Percentiles rank a stretch among this genome's conserved stretches.
These are phyloP conservation scores for Acleris sparsana DNA, from an alignment of 2,888 invertebrate species.

Conservation along the genomic window DNA sequence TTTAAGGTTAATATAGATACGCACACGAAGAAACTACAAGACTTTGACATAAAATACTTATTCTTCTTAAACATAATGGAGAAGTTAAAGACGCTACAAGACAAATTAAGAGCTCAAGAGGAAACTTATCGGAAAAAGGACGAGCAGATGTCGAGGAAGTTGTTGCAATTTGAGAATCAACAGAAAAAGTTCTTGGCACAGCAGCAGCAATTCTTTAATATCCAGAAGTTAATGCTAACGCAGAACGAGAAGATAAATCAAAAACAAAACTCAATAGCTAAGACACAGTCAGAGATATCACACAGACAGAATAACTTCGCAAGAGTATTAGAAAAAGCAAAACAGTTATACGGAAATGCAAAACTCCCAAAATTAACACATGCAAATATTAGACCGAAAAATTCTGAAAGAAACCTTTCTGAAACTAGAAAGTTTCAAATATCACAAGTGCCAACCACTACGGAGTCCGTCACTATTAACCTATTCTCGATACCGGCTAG, in stretches of 20 bases:
- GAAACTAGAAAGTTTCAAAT: slow-evolving; percentile 35
- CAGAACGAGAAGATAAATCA: slow-evolving; percentile 72
- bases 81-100: slow-evolving; percentile 55
- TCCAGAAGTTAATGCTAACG: slow-evolving; percentile 68
- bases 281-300: slow-evolving; percentile 71
- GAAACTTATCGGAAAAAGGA: slow-evolving; percentile 57
- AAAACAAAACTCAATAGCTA: slow-evolving; percentile 68
- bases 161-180: slow-evolving; percentile 67
- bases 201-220: slow-evolving; percentile 69
- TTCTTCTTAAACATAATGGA: slow-evolving; percentile 56
- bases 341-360: slow-evolving; percentile 57
- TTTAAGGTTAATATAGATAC: slow-evolving; percentile 54
- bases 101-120: slow-evolving; percentile 52
- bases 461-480: slow-evolving; percentile 68
- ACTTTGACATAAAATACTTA: slow-evolving; percentile 64
- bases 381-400: slow-evolving; percentile 25
- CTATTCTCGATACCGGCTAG: slow-evolving; percentile 63
- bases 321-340: slow-evolving; percentile 67
- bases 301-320: slow-evolving; percentile 71
- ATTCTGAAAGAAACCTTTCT: not conserved
- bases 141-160: slow-evolving; percentile 56
- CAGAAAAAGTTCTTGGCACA: slow-evolving; percentile 71
- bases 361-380: slow-evolving; percentile 40
- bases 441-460: slow-evolving; percentile 43
- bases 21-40: slow-evolving; percentile 57